A percentile compares a stretch with the other conserved stretches of the same genome.
These are phyloP conservation scores for Macrostomum lignano DNA, from an alignment of 1,140 invertebrate genomes.

Conservation along the genomic window DNA sequence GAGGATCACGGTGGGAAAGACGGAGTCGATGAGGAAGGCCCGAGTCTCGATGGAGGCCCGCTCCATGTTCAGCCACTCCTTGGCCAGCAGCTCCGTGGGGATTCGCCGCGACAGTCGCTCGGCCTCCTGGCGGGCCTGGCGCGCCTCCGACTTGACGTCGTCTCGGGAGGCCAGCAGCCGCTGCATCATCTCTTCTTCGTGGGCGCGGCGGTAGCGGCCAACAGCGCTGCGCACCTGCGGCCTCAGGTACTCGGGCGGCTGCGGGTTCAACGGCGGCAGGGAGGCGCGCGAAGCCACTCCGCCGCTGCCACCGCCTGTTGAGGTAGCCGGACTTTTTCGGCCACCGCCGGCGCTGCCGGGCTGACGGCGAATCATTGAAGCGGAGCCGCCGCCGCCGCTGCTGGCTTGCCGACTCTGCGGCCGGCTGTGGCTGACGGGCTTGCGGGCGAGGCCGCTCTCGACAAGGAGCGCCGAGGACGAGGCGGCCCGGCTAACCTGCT, in stretches of 20 bases:
- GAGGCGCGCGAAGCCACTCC: no score
- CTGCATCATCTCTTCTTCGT: slow-evolving; percentile 1
- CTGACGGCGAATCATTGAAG: no score
- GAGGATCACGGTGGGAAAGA: slow-evolving; percentile 22
- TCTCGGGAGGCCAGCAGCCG: neutral
- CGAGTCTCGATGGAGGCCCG: slow-evolving; percentile 16
- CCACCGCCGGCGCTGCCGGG: no score
- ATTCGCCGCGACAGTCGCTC: slow-evolving; percentile 18
- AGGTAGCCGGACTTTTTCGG: no score
- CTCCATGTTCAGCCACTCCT: slow-evolving; percentile 18
- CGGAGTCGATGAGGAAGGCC: slow-evolving; percentile 21
- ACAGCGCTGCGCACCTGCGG: neutral
- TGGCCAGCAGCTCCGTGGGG: slow-evolving; percentile 20
- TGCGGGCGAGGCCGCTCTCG: no score
- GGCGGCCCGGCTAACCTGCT: no score
- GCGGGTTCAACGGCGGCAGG: no score
- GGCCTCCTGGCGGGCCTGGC: slow-evolving; percentile 9
- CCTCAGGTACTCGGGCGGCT: neutral
- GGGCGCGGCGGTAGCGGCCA: neutral
- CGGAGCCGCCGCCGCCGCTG: no score
- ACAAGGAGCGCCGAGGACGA: no score
- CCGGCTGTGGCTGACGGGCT: no score
- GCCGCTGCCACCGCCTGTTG: no score
- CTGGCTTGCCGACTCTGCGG: no score
- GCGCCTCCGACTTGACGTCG: neutral